Conservation (phyloP, 2,797 vertebrate species). For the Falco berigora region DNA sequence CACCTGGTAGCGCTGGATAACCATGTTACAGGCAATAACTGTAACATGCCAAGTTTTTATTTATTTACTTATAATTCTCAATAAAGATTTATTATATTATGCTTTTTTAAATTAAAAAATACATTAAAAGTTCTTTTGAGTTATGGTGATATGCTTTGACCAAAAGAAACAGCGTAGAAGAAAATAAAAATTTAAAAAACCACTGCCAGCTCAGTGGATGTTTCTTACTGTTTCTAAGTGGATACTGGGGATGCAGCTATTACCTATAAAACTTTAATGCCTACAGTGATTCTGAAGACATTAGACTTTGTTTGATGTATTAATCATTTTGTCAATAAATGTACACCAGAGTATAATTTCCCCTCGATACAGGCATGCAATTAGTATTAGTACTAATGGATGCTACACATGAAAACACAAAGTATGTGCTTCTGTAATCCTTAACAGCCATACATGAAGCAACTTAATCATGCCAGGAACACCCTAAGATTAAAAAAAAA, state of each 20-base stretch:
- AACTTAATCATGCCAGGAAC: neutral
- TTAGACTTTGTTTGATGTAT: slow-evolving; percentile 17
- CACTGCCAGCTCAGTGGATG: neutral
- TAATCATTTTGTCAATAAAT: slow-evolving; percentile 18
- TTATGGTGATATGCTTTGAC: neutral
- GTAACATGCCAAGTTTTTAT: neutral
- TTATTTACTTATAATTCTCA: neutral
- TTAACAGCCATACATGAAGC: neutral
- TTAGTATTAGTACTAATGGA: neutral
- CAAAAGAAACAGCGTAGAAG: neutral
- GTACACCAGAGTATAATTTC: neutral
- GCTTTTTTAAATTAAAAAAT: neutral
- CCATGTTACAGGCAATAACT: neutral
- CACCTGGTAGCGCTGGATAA: neutral
- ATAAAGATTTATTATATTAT: neutral
- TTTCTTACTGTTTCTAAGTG: neutral
- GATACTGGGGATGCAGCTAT: neutral
- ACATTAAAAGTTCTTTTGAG: neutral
- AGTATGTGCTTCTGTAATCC: neutral
- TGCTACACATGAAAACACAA: neutral
- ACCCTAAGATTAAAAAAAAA: neutral
- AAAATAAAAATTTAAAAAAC: neutral
- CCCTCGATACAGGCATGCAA: neutral
- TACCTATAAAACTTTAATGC: neutral
- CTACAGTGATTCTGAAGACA: neutral